Conservation (phyloP, 1,140 invertebrate genomes). For the Aricia agestis region DNA sequence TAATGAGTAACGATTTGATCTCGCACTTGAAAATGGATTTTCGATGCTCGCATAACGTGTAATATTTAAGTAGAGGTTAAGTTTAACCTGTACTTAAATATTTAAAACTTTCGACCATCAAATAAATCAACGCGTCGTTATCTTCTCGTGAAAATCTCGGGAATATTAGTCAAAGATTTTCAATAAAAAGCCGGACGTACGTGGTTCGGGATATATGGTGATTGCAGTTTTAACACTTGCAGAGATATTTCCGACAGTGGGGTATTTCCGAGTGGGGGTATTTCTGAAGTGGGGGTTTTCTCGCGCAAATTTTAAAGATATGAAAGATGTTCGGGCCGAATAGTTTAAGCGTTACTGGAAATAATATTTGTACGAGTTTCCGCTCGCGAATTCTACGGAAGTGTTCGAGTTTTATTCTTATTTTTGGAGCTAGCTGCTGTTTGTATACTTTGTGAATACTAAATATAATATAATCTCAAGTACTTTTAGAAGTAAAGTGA, state of each 20-base stretch:
- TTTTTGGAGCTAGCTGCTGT: neutral
- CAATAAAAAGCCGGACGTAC: neutral
- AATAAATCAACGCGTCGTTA: neutral
- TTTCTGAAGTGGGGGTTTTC: neutral
- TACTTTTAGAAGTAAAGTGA: too few relatives aligned
- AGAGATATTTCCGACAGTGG: neutral
- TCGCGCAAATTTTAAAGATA: slow-evolving; percentile 3
- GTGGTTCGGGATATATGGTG: slow-evolving; percentile 8
- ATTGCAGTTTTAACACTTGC: slow-evolving; percentile 4
- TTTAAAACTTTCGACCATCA: neutral
- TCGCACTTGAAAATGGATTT: too few relatives aligned
- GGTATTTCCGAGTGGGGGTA: neutral
- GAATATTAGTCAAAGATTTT: neutral
- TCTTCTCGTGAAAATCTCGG: neutral
- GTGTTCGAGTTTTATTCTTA: neutral
- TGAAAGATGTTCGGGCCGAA: slow-evolving; percentile 5
- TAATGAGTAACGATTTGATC: too few relatives aligned
- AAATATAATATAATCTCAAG: neutral
- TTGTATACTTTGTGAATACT: slow-evolving; percentile 1
- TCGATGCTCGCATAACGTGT: too few relatives aligned
- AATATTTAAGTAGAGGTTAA: too few relatives aligned
- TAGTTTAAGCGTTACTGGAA: slow-evolving; percentile 8
- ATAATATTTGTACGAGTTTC: slow-evolving; percentile 1
- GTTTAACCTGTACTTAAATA: too few relatives aligned
- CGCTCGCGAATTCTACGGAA: neutral